A percentile compares a stretch with the other conserved stretches of the same genome.
Conservation (phyloP, 2,113 vertebrate genomes). For the Ceyx margarethae region DNA sequence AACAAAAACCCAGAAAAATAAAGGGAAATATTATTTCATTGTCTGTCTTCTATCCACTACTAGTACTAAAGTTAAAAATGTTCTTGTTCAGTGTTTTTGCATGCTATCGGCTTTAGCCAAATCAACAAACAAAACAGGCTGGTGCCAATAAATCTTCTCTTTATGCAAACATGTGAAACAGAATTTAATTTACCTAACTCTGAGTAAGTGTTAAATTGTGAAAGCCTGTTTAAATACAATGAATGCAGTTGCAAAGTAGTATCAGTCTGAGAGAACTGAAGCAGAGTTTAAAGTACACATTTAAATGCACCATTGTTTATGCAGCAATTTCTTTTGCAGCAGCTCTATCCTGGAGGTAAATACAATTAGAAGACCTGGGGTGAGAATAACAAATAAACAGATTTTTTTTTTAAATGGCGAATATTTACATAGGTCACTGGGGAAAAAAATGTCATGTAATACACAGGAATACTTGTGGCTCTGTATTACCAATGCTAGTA, state of each 20-base stretch:
- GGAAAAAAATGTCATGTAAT: neutral
- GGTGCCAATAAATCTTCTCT: neutral
- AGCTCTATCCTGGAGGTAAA: neutral
- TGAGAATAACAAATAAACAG: neutral
- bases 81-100: neutral
- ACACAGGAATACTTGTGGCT: neutral
- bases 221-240: neutral
- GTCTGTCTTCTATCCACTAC: neutral
- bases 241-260: neutral
- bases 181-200: constrained; percentile 12
- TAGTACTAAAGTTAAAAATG: neutral
- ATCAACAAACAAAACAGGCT: neutral
- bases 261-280: neutral
- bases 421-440: neutral
- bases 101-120: neutral
- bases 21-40: neutral
- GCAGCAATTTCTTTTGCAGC: neutral
- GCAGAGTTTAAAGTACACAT: neutral
- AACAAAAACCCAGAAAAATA: neutral
- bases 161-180: constrained; percentile 1
- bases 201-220: neutral
- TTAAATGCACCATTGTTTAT: neutral
- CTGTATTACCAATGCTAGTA: neutral
- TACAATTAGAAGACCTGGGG: neutral
- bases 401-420: neutral